Conservation (phyloP, 2,113 vertebrate species). For the Eurystomus gularis region DNA sequence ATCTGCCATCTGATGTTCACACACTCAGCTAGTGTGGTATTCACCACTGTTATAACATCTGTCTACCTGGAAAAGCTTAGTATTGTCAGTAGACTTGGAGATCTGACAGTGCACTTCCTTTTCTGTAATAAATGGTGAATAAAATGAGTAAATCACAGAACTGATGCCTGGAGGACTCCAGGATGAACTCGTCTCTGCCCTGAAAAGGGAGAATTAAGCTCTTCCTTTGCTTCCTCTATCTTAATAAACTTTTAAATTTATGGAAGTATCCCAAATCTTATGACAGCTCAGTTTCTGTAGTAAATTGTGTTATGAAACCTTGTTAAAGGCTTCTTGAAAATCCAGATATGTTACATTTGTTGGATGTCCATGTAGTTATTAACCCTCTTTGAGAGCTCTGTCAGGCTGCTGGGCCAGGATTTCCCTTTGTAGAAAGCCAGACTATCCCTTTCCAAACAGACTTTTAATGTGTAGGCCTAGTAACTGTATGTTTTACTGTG, state of each 20-base stretch:
- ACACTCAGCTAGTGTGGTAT: background rate
- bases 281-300: background rate
- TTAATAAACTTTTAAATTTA: background rate
- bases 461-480: background rate
- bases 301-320: background rate
- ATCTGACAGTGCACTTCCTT: background rate
- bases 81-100: background rate
- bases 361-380: background rate
- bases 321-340: background rate
- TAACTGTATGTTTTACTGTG: background rate
- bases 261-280: background rate
- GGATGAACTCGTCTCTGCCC: background rate
- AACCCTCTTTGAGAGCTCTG: background rate
- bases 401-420: background rate
- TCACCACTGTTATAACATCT: background rate
- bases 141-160: background rate
- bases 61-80: background rate
- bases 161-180: background rate
- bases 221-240: background rate
- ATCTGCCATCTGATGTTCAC: background rate
- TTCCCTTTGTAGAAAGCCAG: background rate
- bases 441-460: background rate
- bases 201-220: background rate
- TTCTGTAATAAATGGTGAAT: background rate
- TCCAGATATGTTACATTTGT: background rate